phyloP scores from a whole-genome alignment of 1,140 invertebrate species.

The Diorhabda sublineata region DNA sequence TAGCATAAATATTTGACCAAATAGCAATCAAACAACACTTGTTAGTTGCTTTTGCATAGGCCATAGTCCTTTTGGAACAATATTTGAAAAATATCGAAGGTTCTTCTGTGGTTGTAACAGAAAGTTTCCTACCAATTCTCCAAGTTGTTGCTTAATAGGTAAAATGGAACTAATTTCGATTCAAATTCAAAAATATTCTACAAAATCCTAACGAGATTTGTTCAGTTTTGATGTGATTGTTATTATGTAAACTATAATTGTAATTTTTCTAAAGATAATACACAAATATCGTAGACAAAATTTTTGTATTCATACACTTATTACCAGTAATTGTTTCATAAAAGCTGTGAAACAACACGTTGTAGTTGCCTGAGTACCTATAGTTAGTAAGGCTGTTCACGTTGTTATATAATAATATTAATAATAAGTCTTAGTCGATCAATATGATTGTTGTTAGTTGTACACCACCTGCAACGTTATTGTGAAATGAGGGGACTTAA shows the following conservation, averaged over 20 bases:
- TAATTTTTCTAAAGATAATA: slow-evolving; percentile 20
- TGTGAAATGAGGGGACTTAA: slow-evolving; percentile 41
- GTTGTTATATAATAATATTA: slow-evolving; percentile 48
- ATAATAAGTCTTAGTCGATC: slow-evolving; percentile 39
- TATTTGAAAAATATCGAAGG: too few relatives aligned
- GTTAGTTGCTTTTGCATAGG: too few relatives aligned
- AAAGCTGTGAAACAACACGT: slow-evolving; percentile 41
- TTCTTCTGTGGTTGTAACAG: too few relatives aligned
- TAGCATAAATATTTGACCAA: too few relatives aligned
- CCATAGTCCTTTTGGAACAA: too few relatives aligned
- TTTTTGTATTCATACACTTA: slow-evolving; percentile 47
- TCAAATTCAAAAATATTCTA: too few relatives aligned
- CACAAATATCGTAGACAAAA: slow-evolving; percentile 15
- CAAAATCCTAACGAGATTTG: too few relatives aligned
- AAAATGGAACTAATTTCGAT: too few relatives aligned
- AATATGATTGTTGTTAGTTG: slow-evolving; percentile 44
- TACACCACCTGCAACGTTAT: slow-evolving; percentile 44
- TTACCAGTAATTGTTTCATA: slow-evolving; percentile 33
- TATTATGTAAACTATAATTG: neutral
- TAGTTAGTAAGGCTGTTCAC: slow-evolving; percentile 49
- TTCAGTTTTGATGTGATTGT: too few relatives aligned
- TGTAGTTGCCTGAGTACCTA: slow-evolving; percentile 47
- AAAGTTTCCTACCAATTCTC: too few relatives aligned
- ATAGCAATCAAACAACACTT: too few relatives aligned
- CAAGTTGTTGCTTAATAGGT: too few relatives aligned